Evolutionary conservation across 2,797 vertebrate genomes (phyloP), one percentile per base, ranked within the genome.

Genomic region (Sciaenops ocellatus): DNA sequence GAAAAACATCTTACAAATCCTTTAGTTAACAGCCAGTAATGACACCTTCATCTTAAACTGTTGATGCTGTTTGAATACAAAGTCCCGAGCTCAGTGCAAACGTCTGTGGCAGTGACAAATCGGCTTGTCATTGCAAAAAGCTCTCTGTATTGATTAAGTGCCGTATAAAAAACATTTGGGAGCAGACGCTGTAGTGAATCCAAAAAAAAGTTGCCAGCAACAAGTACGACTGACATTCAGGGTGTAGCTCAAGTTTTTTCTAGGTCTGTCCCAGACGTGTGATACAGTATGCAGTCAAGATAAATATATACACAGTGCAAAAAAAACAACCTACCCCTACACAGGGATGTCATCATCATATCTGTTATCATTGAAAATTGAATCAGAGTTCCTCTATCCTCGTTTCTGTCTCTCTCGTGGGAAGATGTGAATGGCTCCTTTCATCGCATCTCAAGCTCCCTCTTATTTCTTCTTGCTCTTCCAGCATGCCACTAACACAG

Each of bases 261-360:
- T 44, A 54, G 61, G 59, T 24, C 42, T 9, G 7, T 38, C 28
- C 51, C 52, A 70, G 48, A 76, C 55, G 46, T 20, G 56, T 41
- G 60, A 63, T 46, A 10, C 22, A 63, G 24, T 30, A n/a, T 4
- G n/a, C 42, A 73, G 61, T 34, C 34, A 52, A 56, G 52, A 79
- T 64, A 76, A 70, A 84, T 55, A 65, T n/a, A 84, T 17, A 64
- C 18, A 42, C 47, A 9, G 68, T 30, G 34, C 9, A 38, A 38
- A 38, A 68, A 48, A 84, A 76, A 65, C 68, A 62, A 93, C 92
- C 78, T 92, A 94, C 90, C 93, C 91, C 81, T 74, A 76, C 87
- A 76, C 78, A 93, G 65, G 72, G 87, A 91, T 82, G 87, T 84
- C 88, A 93, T 93, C 80, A 64, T 85, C 73, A 81, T 89, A 69